Percentiles rank a stretch among this genome's conserved stretches.
phyloP scores from a whole-genome alignment of 2,113 vertebrate genomes.

The Colinus virginianus region DNA sequence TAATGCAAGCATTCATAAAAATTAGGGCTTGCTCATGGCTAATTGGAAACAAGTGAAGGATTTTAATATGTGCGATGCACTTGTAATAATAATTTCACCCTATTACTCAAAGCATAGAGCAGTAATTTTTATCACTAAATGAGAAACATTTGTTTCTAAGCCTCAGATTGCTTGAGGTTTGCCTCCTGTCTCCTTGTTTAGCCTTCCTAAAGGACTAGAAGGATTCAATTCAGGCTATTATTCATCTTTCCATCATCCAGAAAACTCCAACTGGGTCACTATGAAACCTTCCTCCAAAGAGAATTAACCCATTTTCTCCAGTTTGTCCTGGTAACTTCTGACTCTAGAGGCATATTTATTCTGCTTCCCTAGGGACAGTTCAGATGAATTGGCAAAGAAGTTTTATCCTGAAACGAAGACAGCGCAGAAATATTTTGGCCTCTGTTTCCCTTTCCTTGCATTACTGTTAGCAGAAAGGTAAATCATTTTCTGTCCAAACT shows the following conservation, averaged over 20 bases:
- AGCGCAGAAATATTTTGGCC: background rate
- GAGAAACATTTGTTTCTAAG: conserved; percentile 4
- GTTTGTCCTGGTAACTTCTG: conserved; percentile 7
- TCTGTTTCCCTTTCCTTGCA: background rate
- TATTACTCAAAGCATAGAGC: background rate
- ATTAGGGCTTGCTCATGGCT: background rate
- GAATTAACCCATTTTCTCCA: conserved; percentile 9
- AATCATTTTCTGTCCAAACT: background rate
- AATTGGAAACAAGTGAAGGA: background rate
- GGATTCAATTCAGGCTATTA: background rate
- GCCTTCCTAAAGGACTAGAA: background rate
- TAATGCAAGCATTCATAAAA: conserved; percentile 5
- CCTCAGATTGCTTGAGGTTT: background rate
- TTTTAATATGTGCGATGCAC: background rate
- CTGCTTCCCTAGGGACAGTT: background rate
- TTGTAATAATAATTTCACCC: background rate
- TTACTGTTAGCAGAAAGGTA: background rate
- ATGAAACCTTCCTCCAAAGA: background rate
- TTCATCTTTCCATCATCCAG: conserved; percentile 10
- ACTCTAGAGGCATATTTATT: conserved; percentile 29
- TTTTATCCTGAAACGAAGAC: conserved; percentile 25
- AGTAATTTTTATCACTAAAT: background rate
- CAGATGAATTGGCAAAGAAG: background rate
- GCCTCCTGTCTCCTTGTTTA: background rate
- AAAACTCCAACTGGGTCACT: conserved; percentile 1